phyloP scores from a whole-genome alignment of 2,888 invertebrate species.

The Eudemis profundana region DNA sequence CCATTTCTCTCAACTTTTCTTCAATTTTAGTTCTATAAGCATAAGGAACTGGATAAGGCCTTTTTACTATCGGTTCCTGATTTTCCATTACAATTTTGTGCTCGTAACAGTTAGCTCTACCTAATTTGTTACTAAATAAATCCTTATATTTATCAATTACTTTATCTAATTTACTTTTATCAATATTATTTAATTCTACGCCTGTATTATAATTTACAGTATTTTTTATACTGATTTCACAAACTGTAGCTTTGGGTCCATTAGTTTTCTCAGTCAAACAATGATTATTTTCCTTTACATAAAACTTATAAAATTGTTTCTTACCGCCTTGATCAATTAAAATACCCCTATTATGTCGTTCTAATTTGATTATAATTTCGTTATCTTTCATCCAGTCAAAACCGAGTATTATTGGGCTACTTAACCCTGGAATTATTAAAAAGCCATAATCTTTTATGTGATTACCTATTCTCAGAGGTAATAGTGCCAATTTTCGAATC shows the following conservation, averaged over 20 bases:
- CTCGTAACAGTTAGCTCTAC: constrained; percentile 47
- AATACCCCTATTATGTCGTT: not conserved
- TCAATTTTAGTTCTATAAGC: constrained; percentile 48
- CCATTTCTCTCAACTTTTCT: constrained; percentile 47
- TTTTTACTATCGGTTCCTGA: constrained; percentile 44
- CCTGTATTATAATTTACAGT: not conserved
- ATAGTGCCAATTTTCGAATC: not conserved
- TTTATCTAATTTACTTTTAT: not conserved
- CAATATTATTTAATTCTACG: not conserved
- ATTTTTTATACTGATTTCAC: too few relatives aligned
- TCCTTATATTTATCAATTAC: constrained; percentile 14
- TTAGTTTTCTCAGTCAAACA: too few relatives aligned
- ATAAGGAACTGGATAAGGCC: constrained; percentile 48
- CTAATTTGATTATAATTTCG: constrained; percentile 11
- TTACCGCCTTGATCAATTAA: not conserved
- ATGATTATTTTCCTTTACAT: not conserved
- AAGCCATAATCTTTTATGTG: not conserved
- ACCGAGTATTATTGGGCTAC: not conserved
- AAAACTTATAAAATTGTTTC: not conserved
- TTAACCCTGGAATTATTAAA: not conserved
- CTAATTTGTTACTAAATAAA: constrained; percentile 37
- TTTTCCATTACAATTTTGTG: constrained; percentile 46
- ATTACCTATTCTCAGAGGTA: not conserved
- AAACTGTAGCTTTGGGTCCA: not conserved
- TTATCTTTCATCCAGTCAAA: constrained; percentile 3